A percentile compares a stretch with the other conserved stretches of the same genome.
These are phyloP conservation scores for Perca flavescens DNA, from an alignment of 2,113 vertebrate species.

Conservation along the genomic window DNA sequence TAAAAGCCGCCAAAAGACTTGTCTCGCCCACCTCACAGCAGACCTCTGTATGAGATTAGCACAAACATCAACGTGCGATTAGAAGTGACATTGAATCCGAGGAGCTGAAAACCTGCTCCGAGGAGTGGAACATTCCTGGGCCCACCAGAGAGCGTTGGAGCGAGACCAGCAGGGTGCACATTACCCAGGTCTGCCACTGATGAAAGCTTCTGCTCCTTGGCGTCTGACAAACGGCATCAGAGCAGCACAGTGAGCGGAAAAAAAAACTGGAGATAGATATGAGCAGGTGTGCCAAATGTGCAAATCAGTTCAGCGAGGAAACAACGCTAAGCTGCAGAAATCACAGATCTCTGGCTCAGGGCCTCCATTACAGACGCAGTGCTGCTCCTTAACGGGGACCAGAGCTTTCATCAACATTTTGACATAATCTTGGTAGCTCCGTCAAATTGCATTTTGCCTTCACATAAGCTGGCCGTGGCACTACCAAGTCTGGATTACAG, in stretches of 20 bases:
- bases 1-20: slow-evolving; percentile 38
- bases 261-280: slow-evolving; percentile 49
- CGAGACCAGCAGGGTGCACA: slow-evolving; percentile 62
- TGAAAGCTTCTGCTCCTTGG: slow-evolving; percentile 57
- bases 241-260: slow-evolving; percentile 9
- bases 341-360: slow-evolving; percentile 46
- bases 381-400: slow-evolving; percentile 43
- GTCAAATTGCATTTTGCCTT: slow-evolving; percentile 59
- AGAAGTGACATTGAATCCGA: slow-evolving; percentile 63
- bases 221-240: slow-evolving; percentile 62
- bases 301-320: slow-evolving; percentile 56
- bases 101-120: slow-evolving; percentile 63
- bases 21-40: slow-evolving; percentile 29
- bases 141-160: slow-evolving; percentile 64
- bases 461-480: not conserved
- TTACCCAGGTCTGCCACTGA: slow-evolving; percentile 63
- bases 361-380: slow-evolving; percentile 15
- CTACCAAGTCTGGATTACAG: slow-evolving; percentile 33
- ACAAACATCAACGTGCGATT: slow-evolving; percentile 61
- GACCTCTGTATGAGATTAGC: slow-evolving; percentile 58
- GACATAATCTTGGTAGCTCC: slow-evolving; percentile 62
- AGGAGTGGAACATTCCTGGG: slow-evolving; percentile 66
- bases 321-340: slow-evolving; percentile 52
- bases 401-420: slow-evolving; percentile 64
- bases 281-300: slow-evolving; percentile 73